Conservation (phyloP, 2,113 vertebrate species). For the Salvelinus alpinus region DNA sequence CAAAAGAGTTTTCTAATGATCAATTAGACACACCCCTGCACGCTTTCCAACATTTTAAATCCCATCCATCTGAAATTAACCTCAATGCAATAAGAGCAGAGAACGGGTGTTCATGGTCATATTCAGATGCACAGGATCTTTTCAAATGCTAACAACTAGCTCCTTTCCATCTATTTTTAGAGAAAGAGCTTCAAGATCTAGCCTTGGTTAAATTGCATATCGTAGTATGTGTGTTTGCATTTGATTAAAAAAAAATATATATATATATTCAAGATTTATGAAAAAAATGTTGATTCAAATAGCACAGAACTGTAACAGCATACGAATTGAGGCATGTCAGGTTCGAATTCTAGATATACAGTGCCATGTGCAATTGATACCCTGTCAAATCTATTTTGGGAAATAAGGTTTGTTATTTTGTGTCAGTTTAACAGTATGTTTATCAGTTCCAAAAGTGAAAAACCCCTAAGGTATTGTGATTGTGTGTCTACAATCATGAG, state of each 20-base stretch:
- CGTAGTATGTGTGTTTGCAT: not conserved
- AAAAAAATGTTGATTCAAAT: not conserved
- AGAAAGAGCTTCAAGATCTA: constrained; percentile 7
- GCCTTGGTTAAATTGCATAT: constrained; percentile 1
- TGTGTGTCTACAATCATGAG: too few species aligned
- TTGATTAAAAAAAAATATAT: not conserved
- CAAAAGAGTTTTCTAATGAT: too few species aligned
- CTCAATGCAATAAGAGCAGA: constrained; percentile 25
- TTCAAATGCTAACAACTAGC: constrained; percentile 43
- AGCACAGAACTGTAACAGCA: constrained; percentile 15
- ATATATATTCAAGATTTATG: not conserved
- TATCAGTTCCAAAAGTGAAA: too few species aligned
- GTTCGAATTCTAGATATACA: too few species aligned
- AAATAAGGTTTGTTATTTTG: too few species aligned
- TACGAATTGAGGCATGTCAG: too few species aligned
- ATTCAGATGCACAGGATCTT: constrained; percentile 26
- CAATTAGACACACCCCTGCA: not conserved
- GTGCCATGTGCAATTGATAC: too few species aligned
- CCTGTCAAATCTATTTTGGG: too few species aligned
- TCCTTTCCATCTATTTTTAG: constrained; percentile 32
- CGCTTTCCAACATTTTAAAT: constrained; percentile 52
- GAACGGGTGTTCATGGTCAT: constrained; percentile 34
- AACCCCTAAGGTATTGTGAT: too few species aligned
- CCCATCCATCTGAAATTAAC: constrained; percentile 53
- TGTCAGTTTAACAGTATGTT: too few species aligned